These are phyloP conservation scores for Cotesia congregata DNA, from an alignment of 2,888 invertebrate genomes.

Conservation along the genomic window DNA sequence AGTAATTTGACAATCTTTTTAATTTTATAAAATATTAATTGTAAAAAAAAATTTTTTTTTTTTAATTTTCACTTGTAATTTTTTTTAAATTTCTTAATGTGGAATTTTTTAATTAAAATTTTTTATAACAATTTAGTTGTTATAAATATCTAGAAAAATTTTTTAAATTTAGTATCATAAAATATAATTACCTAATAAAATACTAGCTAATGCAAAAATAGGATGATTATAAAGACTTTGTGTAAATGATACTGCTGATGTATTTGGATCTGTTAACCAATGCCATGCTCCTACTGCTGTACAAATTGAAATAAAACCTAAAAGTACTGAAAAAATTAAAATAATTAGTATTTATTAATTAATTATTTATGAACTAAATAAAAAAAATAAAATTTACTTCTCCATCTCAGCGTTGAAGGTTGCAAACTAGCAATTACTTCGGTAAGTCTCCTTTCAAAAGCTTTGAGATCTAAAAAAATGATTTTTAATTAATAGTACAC, in stretches of 20 bases:
- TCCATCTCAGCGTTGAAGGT: constrained; percentile 95
- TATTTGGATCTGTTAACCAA: constrained; percentile 95
- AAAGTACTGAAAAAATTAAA: constrained; percentile 77
- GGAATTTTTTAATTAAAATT: too few relatives aligned
- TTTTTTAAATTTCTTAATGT: not conserved
- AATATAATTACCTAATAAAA: constrained; percentile 78
- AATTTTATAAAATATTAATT: not conserved
- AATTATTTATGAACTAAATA: constrained; percentile 21
- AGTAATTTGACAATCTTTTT: too few relatives aligned
- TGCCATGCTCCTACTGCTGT: constrained; percentile 96
- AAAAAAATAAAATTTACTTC: constrained; percentile 78
- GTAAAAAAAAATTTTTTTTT: not conserved
- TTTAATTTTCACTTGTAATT: constrained; percentile 8
- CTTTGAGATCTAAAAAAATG: constrained; percentile 88
- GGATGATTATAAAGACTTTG: constrained; percentile 95
- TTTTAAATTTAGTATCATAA: constrained; percentile 27
- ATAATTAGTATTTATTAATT: constrained; percentile 17
- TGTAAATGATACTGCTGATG: constrained; percentile 89
- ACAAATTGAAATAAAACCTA: constrained; percentile 88
- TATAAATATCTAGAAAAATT: too few relatives aligned
- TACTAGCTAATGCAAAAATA: constrained; percentile 91
- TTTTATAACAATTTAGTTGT: too few relatives aligned
- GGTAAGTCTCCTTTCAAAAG: constrained; percentile 95
- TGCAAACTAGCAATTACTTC: constrained; percentile 97
- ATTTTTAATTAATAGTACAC: constrained; percentile 20